Conservation (phyloP, 1,140 invertebrate species). For the Rhopalosiphum padi region DNA sequence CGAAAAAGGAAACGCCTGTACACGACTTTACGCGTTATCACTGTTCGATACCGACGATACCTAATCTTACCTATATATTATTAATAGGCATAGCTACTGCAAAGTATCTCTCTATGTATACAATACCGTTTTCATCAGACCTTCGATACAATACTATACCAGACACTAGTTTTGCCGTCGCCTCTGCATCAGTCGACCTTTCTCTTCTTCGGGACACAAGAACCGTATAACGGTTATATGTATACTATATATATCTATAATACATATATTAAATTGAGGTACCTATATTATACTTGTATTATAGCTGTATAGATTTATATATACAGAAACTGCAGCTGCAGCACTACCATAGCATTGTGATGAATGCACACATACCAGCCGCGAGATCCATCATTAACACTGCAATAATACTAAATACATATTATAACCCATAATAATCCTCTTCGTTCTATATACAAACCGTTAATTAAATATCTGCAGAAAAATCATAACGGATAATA, state of each 20-base stretch:
- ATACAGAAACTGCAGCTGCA: background rate
- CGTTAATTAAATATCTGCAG: background rate
- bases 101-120: background rate
- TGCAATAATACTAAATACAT: background rate
- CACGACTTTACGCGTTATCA: background rate
- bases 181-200: background rate
- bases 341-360: background rate
- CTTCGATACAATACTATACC: background rate
- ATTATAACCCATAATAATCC: background rate
- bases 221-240: constrained; percentile 10
- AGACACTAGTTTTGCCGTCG: background rate
- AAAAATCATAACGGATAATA: background rate
- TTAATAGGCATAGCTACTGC: background rate
- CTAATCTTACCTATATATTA: background rate
- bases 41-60: background rate
- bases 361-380: background rate
- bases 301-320: background rate
- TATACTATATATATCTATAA: background rate
- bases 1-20: background rate
- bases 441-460: background rate
- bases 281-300: background rate
- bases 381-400: background rate
- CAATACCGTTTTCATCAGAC: background rate
- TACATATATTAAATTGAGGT: background rate
- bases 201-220: background rate